A percentile compares a stretch with the other conserved stretches of the same genome.
Conservation (phyloP, 2,113 vertebrate species). For the Antechinus stuartii region DNA sequence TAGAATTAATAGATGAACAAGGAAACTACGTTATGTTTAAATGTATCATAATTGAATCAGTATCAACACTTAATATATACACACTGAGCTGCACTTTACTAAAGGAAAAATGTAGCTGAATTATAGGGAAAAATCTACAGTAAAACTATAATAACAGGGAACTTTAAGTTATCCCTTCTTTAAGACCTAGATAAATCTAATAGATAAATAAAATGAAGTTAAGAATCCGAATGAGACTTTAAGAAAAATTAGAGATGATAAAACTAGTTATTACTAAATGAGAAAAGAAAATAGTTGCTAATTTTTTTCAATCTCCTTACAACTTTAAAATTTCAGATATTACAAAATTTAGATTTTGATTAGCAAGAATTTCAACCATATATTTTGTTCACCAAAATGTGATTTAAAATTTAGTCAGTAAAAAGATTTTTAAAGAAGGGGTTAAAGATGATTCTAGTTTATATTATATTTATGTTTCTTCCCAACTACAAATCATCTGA, state of each 20-base stretch:
- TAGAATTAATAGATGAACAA: background rate
- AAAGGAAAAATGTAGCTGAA: background rate
- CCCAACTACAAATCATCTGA: background rate
- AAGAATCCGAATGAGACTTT: background rate
- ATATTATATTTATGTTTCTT: background rate
- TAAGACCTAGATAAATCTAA: background rate
- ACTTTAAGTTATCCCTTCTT: background rate
- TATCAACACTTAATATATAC: background rate
- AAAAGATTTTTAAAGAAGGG: background rate
- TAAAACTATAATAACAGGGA: background rate
- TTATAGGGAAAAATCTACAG: background rate
- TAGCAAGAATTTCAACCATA: background rate
- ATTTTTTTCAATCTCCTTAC: background rate
- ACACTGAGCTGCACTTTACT: background rate
- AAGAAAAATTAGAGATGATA: background rate
- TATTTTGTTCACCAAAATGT: background rate
- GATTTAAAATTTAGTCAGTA: too few species aligned
- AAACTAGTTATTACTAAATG: background rate
- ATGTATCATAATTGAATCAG: background rate
- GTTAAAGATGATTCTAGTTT: background rate
- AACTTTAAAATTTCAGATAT: background rate
- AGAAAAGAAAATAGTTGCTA: background rate
- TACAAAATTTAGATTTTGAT: background rate
- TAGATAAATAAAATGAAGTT: background rate
- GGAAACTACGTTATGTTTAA: background rate